phyloP scores from a whole-genome alignment of 2,888 invertebrate genomes.

The Homarus gammarus region DNA sequence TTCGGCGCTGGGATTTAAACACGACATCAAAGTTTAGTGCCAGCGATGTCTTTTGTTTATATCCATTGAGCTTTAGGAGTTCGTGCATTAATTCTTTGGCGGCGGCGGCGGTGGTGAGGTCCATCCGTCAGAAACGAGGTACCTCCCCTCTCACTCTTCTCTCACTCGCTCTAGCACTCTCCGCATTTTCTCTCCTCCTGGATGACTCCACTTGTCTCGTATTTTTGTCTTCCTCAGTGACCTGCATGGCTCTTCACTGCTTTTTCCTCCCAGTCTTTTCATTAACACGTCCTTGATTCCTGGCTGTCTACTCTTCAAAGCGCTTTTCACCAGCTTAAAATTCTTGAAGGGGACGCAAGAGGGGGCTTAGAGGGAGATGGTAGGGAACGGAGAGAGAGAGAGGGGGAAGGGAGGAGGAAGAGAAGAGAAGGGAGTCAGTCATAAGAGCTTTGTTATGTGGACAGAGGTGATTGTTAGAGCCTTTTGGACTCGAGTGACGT shows the following conservation, averaged over 20 bases:
- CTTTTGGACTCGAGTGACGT: too few relatives aligned
- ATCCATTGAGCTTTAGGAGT: background rate
- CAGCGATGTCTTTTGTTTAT: background rate
- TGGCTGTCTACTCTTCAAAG: conserved; percentile 48
- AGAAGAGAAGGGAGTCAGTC: conserved; percentile 10
- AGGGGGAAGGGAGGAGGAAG: background rate
- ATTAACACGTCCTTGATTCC: conserved; percentile 46
- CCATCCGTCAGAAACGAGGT: background rate
- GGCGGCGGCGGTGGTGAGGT: background rate
- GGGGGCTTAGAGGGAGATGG: conserved; percentile 3
- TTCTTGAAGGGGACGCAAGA: conserved; percentile 20
- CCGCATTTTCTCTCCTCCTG: conserved; percentile 14
- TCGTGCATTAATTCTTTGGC: background rate
- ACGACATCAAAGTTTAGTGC: background rate
- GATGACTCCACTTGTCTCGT: conserved; percentile 3
- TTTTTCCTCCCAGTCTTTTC: conserved; percentile 30
- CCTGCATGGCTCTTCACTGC: conserved; percentile 24
- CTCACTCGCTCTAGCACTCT: background rate
- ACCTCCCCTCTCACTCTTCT: background rate
- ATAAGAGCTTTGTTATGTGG: conserved; percentile 40
- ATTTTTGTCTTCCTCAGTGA: conserved; percentile 1
- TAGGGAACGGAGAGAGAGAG: background rate
- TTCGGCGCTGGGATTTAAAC: background rate
- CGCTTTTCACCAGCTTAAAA: conserved; percentile 40
- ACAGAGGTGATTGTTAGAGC: conserved; percentile 16